These are phyloP conservation scores for Epistrophe eligans DNA, from an alignment of 2,888 invertebrate species.

Conservation along the genomic window DNA sequence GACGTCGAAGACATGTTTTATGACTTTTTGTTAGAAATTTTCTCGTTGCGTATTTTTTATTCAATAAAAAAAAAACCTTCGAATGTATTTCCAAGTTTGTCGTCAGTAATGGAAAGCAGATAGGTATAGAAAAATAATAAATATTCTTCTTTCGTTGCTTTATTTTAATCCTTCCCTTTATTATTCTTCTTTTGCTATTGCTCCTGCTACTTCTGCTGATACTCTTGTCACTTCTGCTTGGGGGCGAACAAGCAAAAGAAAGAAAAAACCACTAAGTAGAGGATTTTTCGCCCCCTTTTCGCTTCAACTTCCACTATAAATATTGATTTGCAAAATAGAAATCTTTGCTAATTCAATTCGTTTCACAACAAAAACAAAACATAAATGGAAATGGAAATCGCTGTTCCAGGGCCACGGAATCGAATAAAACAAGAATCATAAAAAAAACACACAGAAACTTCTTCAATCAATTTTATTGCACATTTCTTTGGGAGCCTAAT, in stretches of 20 bases:
- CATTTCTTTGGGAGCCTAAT: conserved; percentile 32
- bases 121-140: conserved; percentile 10
- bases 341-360: conserved; percentile 22
- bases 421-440: conserved; percentile 2
- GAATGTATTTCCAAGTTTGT: conserved; percentile 8
- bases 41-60: conserved; percentile 47
- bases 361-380: conserved; percentile 34
- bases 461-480: conserved; percentile 61
- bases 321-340: conserved; percentile 55
- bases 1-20: conserved; percentile 79
- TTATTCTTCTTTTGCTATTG: conserved; percentile 53
- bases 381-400: conserved; percentile 26
- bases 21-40: conserved; percentile 8
- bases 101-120: conserved; percentile 5
- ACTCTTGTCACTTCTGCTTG: conserved; percentile 27
- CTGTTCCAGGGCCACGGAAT: conserved; percentile 31
- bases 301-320: conserved; percentile 51
- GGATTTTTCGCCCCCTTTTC: conserved; percentile 43
- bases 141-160: conserved; percentile 13
- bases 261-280: conserved; percentile 51
- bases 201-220: conserved; percentile 12
- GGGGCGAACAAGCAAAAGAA: conserved; percentile 37
- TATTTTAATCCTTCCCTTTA: conserved; percentile 24
- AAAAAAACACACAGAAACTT: conserved; percentile 14
- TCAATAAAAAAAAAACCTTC: conserved; percentile 7